Conservation (phyloP, 2,888 invertebrate genomes). For the Beris morrisii region DNA sequence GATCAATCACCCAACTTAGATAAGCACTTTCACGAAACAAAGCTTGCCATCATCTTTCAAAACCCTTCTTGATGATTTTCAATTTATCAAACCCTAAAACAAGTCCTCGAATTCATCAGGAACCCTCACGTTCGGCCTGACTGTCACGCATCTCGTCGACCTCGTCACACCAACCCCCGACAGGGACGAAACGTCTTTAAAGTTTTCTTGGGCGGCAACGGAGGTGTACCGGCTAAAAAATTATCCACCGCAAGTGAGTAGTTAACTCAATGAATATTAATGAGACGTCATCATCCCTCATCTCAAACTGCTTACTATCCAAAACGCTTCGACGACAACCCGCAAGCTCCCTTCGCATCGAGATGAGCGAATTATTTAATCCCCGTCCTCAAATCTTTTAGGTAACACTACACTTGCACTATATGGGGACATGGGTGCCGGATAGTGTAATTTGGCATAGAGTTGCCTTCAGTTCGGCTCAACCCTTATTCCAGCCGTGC, state of each 20-base stretch:
- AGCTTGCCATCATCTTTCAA: no score
- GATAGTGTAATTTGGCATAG: conserved; percentile 16
- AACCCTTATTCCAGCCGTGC: conserved; percentile 15
- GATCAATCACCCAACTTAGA: no score
- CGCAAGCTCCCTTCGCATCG: conserved; percentile 47
- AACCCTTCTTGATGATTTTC: no score
- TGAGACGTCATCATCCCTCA: conserved; percentile 52
- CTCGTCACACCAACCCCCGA: no score
- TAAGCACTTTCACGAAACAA: no score
- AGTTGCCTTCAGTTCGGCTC: background rate
- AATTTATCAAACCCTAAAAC: no score
- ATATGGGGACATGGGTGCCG: background rate
- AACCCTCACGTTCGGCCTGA: no score
- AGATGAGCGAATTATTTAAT: conserved; percentile 3
- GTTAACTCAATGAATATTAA: conserved; percentile 55
- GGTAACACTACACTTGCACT: background rate
- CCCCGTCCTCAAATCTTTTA: background rate
- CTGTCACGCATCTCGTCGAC: no score
- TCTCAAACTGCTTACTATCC: background rate
- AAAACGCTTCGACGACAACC: no score
- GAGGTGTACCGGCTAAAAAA: background rate
- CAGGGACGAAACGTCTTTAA: no score
- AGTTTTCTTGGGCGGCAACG: background rate
- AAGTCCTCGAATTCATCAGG: no score
- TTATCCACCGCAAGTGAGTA: conserved; percentile 38